Evolutionary conservation across 1,140 invertebrate species (phyloP), one percentile per base, ranked within the genome.

Genomic region (Dryas iulia): DNA sequence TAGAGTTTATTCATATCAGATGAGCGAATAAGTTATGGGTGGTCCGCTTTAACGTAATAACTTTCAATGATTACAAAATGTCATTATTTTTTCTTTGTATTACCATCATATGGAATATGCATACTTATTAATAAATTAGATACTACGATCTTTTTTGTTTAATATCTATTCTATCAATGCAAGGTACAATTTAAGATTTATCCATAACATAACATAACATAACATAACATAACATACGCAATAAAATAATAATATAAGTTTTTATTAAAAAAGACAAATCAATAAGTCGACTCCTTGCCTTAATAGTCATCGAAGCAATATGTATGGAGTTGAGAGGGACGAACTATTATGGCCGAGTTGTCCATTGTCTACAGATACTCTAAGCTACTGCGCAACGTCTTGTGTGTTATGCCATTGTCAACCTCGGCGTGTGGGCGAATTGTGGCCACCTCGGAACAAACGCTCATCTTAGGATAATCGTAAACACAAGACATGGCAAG

Each of bases 301-400:
- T 75, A 72, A 72, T 72, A 70, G 64, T 70, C 60, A 70, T 61
- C 54, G 59, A 23, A 67, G 61, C 57, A 47, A 39, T 67, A 64
- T 72, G 62, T 68, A 67, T 68, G 63, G 59, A 66, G 61, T 25
- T 65, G 59, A 68, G 60, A 68, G 59, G 47, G 63, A 61, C 66
- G 62, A 68, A 64, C 73, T 76, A 75, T 79, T 70, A 75, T 78
- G 59, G 70, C 66, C 53, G 76, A 77, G 67, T 79, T 58, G 66
- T 79, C 78, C 76, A 87, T 85, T 86, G 79, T 86, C 75, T 75
- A 71, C 54, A 74, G 67, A 72, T 70, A 72, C 54, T 74, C 73
- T 74, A 77, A 35, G 78, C 79, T 79, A 86, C 83, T 86, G 74
- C 80, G 80, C 77, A 83, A 78, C 72, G 65, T 75, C 73, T 77